These are phyloP conservation scores for Orchesella flavescens DNA, from an alignment of 2,888 invertebrate genomes.

Conservation along the genomic window DNA sequence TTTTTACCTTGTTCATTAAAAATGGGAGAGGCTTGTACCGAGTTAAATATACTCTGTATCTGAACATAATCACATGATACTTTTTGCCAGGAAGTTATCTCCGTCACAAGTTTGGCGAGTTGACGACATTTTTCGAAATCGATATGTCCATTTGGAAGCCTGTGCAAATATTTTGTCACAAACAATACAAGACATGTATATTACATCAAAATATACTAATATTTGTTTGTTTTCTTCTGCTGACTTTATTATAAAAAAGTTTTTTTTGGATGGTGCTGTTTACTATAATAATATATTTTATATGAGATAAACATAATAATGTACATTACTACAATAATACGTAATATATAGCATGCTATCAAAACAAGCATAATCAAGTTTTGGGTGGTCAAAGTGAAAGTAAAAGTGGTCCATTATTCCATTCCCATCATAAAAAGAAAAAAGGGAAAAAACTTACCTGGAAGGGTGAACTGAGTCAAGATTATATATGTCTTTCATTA, in stretches of 20 bases:
- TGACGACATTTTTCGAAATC: conserved; percentile 97
- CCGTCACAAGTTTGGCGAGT: conserved; percentile 91
- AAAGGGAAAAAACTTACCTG: conserved; percentile 76
- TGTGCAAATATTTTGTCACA: conserved; percentile 73
- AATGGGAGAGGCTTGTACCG: conserved; percentile 88
- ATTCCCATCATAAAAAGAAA: conserved; percentile 2
- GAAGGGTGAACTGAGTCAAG: conserved; percentile 73
- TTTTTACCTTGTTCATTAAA: conserved; percentile 86
- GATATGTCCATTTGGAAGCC: conserved; percentile 89
- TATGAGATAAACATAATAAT: background rate
- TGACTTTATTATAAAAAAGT: too few species aligned
- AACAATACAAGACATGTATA: background rate
- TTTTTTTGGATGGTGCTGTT: background rate
- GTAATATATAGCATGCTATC: background rate
- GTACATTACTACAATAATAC: background rate
- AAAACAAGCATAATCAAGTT: background rate
- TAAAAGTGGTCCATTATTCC: background rate
- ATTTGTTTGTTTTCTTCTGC: too few species aligned
- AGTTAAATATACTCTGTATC: conserved; percentile 79
- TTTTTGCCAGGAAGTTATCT: conserved; percentile 89
- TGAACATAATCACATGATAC: conserved; percentile 88
- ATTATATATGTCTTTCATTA: conserved; percentile 89
- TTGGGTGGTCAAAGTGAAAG: background rate
- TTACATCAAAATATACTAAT: too few species aligned
- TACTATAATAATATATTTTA: background rate